Base-by-base conservation (phyloP, 1,140 invertebrate species). In the Cyphomyrmex costatus region DNA sequence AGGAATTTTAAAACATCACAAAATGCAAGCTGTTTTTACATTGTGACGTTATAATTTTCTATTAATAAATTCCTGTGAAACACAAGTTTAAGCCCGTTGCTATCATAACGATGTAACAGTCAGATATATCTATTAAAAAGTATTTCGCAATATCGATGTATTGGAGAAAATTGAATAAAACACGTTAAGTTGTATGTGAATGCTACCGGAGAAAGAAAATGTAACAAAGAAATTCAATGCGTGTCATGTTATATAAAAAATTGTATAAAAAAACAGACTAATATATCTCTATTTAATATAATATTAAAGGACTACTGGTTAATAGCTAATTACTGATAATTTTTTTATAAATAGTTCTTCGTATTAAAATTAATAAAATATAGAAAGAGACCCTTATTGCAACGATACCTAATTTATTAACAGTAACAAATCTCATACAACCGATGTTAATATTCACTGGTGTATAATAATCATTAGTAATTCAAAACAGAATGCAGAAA, bases 101-200 rank as follows among this genome's bases (percentile, higher is more conserved):
- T 14, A 49, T 24, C 14, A 60, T 61, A 74, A 73, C n/a, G 7
- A 73, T 14, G 33, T 56, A 56, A 82, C 24, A 21, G 1, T 46
- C 14, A 27, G 56, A 73, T 83, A 36, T 27, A 16, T 61, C 14
- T 53, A 74, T 83, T 83, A 83, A 60, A 83, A 60, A 60, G 36
- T 83, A 73, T 74, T 74, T n/a, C 21, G 3, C 49, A 46, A 21
- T 10, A 33, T 49, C 51, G 36, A 73, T 1, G 12, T 42, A 58
- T 14, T 7, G 24, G 16, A 46, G 68, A 49, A 74, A 83, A 74
- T 82, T 60, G 16, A 27, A 73, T 82, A 30, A 58, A 82, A 58
- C 8, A 27, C 33, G 30, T 70, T 58, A 56, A 49, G 46, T 24
- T 24, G 46, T 27, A 68, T 16, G 19, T 68, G 30, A 12, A 30